phyloP scores from a whole-genome alignment of 2,797 vertebrate genomes.

The Sarcoramphus papa region DNA sequence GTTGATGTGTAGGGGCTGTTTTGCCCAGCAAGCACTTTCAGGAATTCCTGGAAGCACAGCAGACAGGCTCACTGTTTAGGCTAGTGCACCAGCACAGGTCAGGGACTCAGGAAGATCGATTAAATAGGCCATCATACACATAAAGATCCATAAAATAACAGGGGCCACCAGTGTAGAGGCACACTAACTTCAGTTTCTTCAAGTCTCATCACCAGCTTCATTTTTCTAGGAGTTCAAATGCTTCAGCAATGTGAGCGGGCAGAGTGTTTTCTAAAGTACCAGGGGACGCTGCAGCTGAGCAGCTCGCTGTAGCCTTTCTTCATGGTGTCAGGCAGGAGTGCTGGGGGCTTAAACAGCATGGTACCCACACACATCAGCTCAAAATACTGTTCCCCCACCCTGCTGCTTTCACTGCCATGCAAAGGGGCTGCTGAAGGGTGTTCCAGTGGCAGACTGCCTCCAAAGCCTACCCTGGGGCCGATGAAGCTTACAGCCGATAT shows the following conservation, averaged over 20 bases:
- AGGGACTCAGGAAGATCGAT: neutral
- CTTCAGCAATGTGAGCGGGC: neutral
- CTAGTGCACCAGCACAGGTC: neutral
- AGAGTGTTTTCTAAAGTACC: neutral
- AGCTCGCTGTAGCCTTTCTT: neutral
- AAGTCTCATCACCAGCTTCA: neutral
- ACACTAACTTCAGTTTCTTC: neutral
- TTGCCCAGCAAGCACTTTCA: neutral
- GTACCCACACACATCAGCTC: neutral
- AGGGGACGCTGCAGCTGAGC: neutral
- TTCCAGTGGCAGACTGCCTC: neutral
- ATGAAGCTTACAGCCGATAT: neutral
- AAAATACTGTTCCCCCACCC: neutral
- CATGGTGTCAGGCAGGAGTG: neutral
- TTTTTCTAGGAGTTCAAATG: neutral
- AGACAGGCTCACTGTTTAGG: neutral
- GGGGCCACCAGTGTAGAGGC: fast-evolving
- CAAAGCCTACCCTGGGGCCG: fast-evolving
- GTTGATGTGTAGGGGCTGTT: neutral
- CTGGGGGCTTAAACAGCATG: neutral
- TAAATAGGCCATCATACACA: neutral
- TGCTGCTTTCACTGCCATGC: neutral
- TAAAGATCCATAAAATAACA: neutral
- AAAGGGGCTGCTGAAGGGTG: neutral
- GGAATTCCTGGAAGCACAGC: neutral